Conservation (phyloP, 2,797 vertebrate species). For the Gymnoscopelus braueri region DNA sequence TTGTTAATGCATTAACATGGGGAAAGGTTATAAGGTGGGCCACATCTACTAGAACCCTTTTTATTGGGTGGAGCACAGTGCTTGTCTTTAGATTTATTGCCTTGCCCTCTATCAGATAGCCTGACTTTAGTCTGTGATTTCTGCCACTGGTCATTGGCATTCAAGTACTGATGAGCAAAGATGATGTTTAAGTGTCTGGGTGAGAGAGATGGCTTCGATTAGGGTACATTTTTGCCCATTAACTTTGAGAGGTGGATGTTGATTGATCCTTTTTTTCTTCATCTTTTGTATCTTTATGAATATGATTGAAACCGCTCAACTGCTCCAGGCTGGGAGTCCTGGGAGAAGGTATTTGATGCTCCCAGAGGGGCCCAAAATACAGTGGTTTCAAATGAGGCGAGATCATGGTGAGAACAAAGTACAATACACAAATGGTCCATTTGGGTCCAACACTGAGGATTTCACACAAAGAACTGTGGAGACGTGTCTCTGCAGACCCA, state of each 20-base stretch:
- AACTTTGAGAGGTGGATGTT: conserved; percentile 66
- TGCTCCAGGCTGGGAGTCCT: conserved; percentile 56
- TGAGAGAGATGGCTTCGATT: conserved; percentile 62
- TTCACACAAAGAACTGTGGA: conserved; percentile 48
- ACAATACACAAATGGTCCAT: not conserved
- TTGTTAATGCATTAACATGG: no score
- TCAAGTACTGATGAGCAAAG: conserved; percentile 60
- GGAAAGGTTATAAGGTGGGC: no score
- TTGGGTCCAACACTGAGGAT: conserved; percentile 39
- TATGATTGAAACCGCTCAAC: conserved; percentile 67
- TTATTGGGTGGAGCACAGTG: no score
- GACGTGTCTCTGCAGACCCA: conserved; percentile 28
- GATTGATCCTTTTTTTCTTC: conserved; percentile 64
- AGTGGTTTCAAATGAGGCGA: conserved; percentile 58
- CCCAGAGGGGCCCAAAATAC: conserved; percentile 54
- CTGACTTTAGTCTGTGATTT: conserved; percentile 63
- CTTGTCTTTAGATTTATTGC: conserved; percentile 55
- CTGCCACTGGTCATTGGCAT: conserved; percentile 63
- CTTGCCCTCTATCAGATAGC: conserved; percentile 52
- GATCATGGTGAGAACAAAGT: conserved; percentile 53
- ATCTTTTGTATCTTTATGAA: conserved; percentile 58
- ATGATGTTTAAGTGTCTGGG: conserved; percentile 49
- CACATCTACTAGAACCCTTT: no score
- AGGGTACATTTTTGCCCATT: conserved; percentile 60
- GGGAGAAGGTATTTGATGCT: conserved; percentile 58